Base-by-base conservation (phyloP, 1,140 invertebrate species). In the Schmidtea mediterranea region DNA sequence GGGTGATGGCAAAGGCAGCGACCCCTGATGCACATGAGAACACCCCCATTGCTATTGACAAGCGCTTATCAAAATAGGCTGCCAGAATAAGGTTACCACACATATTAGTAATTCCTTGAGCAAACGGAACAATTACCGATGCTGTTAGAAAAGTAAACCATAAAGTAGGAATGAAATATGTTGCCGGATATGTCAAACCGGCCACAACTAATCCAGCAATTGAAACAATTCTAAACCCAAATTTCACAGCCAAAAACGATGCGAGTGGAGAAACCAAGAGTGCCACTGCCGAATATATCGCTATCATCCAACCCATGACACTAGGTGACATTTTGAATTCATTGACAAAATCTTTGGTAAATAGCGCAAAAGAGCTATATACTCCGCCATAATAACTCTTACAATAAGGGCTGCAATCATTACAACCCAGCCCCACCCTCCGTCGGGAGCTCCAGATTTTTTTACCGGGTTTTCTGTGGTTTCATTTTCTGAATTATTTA, bases 331-430 rank as follows among this genome's bases (percentile, higher is more conserved):
- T 75, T 8, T 76, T 62, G 59, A 87, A 92, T 61, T 84, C 78
- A 12, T 71, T 63, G 40, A 43, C 6, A 43, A 48, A 45, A 12
- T 50, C 51, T 6, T 19, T 6, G 12, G 41, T 49, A 32, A 53
- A 50, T 1, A 51, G 36, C 3, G 55, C 57, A 48, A 66, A 64
- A 9, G 61, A 54, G 46, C 55, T 62, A 8, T 50, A 32, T 38
- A 67, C 52, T 19, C 86, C 60, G 94, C 87, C 16, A 90, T 81
- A 53, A 92, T 80, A 69, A 92, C 76, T 71, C 92, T 89, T 64
- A 82, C 84, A 74, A 90, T 77, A 64, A 94, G 94, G 13, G 80
- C 82, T 46, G 81, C 83, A 56, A 83, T 76, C 26, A 89, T 82
- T 52, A 92, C 76, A 61, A 86, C 74, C 82, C 82, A 87, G 1